phyloP scores from a whole-genome alignment of 2,888 invertebrate species.

The Adelognathus sp. region DNA sequence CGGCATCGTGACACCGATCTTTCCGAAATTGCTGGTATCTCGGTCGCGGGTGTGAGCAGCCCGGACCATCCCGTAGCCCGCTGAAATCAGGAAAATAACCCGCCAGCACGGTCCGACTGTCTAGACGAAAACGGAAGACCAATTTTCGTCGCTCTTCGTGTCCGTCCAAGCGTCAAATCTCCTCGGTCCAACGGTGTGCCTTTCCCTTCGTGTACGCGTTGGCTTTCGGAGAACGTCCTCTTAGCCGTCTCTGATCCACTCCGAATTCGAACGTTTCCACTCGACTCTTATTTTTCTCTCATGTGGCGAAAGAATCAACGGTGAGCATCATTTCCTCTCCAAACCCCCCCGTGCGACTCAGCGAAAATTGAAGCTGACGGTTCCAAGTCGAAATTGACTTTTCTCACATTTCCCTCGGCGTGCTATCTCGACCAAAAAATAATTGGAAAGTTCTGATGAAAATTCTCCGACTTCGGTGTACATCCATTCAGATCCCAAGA shows the following conservation, averaged over 20 bases:
- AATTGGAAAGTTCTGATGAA: neutral
- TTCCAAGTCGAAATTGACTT: neutral
- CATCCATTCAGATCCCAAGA: neutral
- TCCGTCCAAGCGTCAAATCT: slow-evolving; percentile 45
- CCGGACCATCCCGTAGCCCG: neutral
- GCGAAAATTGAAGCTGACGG: slow-evolving; percentile 6
- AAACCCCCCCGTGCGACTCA: slow-evolving; percentile 3
- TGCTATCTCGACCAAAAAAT: neutral
- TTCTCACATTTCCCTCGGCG: neutral
- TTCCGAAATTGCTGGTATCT: neutral
- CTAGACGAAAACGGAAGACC: slow-evolving; percentile 47
- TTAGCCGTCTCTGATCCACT: slow-evolving; percentile 22
- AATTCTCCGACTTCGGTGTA: neutral
- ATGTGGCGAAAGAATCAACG: slow-evolving; percentile 9
- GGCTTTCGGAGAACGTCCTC: no score
- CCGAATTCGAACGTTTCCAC: slow-evolving; percentile 27
- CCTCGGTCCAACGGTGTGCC: neutral
- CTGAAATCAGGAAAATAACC: slow-evolving; percentile 6
- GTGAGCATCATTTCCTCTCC: slow-evolving; percentile 2
- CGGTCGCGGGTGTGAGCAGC: slow-evolving; percentile 6
- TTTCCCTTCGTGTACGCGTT: neutral
- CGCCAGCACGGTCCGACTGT: neutral
- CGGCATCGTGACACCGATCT: slow-evolving; percentile 21
- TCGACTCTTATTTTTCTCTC: slow-evolving; percentile 25
- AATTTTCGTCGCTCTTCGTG: slow-evolving; percentile 52